These are phyloP conservation scores for Oreonectes daqikongensis DNA, from an alignment of 2,797 vertebrate genomes.

Conservation along the genomic window DNA sequence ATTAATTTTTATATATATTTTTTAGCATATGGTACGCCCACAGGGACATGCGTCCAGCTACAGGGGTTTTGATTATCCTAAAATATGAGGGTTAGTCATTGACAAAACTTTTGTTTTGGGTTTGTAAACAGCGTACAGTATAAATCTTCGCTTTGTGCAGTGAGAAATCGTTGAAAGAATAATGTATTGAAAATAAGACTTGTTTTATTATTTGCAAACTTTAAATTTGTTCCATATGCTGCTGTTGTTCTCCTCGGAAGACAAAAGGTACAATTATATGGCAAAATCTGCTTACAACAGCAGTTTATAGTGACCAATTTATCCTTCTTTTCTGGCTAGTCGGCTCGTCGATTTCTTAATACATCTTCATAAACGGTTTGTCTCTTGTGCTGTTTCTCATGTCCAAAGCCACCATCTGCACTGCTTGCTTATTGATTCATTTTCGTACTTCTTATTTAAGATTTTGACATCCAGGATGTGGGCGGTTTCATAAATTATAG, in stretches of 20 bases:
- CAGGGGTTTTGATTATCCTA: constrained; percentile 14
- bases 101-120: neutral
- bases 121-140: neutral
- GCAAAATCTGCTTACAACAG: neutral
- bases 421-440: constrained; percentile 2
- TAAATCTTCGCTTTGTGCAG: too few species aligned
- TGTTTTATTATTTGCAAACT: too few species aligned
- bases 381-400: neutral
- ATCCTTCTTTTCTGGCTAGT: neutral
- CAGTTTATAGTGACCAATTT: neutral
- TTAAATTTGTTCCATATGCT: neutral
- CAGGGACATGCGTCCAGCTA: constrained; percentile 33
- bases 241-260: neutral
- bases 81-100: neutral
- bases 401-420: neutral
- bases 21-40: neutral
- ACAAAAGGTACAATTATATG: neutral
- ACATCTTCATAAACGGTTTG: neutral
- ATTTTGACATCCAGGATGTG: constrained; percentile 8
- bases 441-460: constrained; percentile 28
- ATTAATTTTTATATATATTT: constrained; percentile 11
- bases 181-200: too few species aligned
- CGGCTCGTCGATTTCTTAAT: neutral
- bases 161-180: too few species aligned
- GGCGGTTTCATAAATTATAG: constrained; percentile 17